Percentiles rank a stretch among this genome's conserved stretches.
Evolutionary conservation across 2,797 vertebrate species (phyloP).

Genomic region (Alca torda): DNA sequence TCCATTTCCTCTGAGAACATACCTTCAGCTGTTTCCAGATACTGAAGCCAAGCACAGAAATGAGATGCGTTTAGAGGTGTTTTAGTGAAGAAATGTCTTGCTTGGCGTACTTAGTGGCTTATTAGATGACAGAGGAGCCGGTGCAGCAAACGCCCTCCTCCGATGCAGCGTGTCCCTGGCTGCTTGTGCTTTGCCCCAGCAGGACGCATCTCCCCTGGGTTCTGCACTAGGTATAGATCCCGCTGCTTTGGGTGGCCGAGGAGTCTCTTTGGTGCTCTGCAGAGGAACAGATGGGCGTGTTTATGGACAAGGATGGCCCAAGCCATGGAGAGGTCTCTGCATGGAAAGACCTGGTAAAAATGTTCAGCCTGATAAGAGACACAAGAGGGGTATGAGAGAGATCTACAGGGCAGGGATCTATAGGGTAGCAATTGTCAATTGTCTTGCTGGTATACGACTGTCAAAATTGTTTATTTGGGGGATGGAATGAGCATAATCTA

Average conservation of each 20-base stretch:
- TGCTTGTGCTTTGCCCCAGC: neutral
- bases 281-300: neutral
- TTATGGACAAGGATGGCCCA: neutral
- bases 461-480: neutral
- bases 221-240: rapidly evolving
- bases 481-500: too few species aligned
- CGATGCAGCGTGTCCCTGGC: rapidly evolving
- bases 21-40: neutral
- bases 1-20: neutral
- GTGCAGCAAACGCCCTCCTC: neutral
- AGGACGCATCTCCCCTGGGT: rapidly evolving
- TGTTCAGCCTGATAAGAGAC: neutral
- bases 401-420: neutral
- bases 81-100: neutral
- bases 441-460: neutral
- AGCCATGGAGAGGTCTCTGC: neutral
- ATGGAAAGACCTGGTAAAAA: too few species aligned
- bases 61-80: neutral
- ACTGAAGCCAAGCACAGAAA: neutral
- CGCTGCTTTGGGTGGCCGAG: rapidly evolving
- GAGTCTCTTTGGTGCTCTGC: too few species aligned
- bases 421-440: rapidly evolving
- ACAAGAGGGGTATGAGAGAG: rapidly evolving
- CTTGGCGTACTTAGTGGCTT: neutral
- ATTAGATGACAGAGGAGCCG: neutral